Conservation (phyloP, 2,888 invertebrate species). For the Mimumesa dahlbomi region DNA sequence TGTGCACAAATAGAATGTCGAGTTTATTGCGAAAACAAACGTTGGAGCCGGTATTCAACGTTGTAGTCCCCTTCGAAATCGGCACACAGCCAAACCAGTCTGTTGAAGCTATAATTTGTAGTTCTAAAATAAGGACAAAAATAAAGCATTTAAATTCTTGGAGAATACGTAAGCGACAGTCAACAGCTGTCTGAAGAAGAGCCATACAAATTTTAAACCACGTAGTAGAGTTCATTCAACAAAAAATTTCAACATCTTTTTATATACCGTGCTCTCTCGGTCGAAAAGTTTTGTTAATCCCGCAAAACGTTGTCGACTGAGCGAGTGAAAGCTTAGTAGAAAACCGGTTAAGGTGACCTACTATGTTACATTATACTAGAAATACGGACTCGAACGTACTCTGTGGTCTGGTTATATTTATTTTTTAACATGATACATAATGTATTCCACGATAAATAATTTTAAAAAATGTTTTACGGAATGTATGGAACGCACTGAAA, state of each 20-base stretch:
- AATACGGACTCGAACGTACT: neutral
- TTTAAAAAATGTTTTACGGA: no score
- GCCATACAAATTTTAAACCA: no score
- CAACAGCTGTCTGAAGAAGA: no score
- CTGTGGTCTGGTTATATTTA: no score
- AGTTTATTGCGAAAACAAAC: conserved; percentile 5
- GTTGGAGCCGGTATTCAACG: no score
- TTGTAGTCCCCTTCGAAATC: neutral
- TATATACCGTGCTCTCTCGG: neutral
- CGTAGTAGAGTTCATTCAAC: no score
- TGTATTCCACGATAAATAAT: no score
- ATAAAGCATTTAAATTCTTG: neutral
- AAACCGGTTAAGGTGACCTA: neutral
- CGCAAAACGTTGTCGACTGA: neutral
- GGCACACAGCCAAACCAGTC: neutral
- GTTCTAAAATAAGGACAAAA: neutral
- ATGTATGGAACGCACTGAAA: no score
- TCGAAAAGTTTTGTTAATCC: neutral
- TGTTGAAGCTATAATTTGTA: no score
- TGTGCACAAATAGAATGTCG: conserved; percentile 12
- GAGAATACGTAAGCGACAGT: neutral
- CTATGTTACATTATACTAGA: neutral
- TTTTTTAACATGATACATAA: no score
- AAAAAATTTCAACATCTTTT: no score
- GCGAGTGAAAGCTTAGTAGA: conserved; percentile 5